phyloP scores from a whole-genome alignment of 2,888 invertebrate species.

The Diarsia brunnea region DNA sequence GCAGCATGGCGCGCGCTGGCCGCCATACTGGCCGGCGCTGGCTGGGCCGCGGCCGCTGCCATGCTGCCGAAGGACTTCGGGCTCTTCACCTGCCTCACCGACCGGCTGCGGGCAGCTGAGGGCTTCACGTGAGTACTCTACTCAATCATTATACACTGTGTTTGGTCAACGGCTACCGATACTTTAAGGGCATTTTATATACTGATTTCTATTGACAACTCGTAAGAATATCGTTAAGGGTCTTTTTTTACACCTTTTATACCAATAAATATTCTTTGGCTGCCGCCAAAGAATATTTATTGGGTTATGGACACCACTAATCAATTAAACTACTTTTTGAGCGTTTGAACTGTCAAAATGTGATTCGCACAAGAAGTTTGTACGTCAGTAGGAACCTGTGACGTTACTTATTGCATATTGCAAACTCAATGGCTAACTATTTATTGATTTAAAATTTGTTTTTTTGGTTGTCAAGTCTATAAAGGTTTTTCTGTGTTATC shows the following conservation, averaged over 20 bases:
- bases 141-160: background rate
- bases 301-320: background rate
- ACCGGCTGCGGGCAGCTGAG: constrained; percentile 73
- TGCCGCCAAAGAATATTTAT: background rate
- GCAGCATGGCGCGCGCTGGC: constrained; percentile 69
- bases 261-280: too few species aligned
- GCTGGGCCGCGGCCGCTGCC: constrained; percentile 80
- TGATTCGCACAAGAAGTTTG: background rate
- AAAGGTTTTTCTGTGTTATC: constrained; percentile 8
- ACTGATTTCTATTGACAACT: too few species aligned
- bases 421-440: background rate
- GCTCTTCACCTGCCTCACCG: constrained; percentile 71
- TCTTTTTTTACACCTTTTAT: too few species aligned
- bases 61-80: constrained; percentile 60
- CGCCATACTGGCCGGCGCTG: constrained; percentile 74
- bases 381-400: background rate
- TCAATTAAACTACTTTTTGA: background rate
- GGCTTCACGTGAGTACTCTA: constrained; percentile 80
- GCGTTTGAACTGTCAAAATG: background rate
- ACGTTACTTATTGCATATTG: background rate
- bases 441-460: background rate
- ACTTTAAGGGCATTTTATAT: too few species aligned
- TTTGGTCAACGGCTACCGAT: too few species aligned
- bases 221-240: background rate
- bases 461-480: background rate